Percentiles rank a stretch among this genome's conserved stretches.
Evolutionary conservation across 2,888 invertebrate genomes (phyloP).

Genomic region (Hyppa rectilinea): DNA sequence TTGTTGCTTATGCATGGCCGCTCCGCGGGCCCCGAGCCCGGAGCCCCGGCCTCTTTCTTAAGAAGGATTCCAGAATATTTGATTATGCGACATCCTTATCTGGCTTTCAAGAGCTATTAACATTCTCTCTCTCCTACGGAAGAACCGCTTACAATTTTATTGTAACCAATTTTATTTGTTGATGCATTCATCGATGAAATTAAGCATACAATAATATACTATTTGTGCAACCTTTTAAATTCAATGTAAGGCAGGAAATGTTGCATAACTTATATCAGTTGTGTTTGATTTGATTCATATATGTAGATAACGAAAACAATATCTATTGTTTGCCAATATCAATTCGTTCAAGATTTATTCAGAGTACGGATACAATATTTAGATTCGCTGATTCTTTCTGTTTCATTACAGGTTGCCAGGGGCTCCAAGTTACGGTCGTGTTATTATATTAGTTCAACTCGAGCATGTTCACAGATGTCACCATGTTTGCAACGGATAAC

Average conservation of each 20-base stretch:
- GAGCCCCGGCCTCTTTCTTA: conserved; percentile 78
- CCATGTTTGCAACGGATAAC: conserved; percentile 77
- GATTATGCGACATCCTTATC: conserved; percentile 85
- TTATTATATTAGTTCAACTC: conserved; percentile 84
- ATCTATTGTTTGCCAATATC: conserved; percentile 44
- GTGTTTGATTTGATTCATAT: conserved; percentile 30
- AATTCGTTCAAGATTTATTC: conserved; percentile 51
- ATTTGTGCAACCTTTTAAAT: conserved; percentile 57
- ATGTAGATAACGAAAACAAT: conserved; percentile 25
- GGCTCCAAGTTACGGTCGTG: conserved; percentile 75
- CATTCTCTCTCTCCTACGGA: conserved; percentile 75
- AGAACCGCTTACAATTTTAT: conserved; percentile 76
- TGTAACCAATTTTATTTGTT: conserved; percentile 71
- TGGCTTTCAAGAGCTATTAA: conserved; percentile 84
- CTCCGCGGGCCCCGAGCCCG: conserved; percentile 67
- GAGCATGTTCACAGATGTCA: conserved; percentile 81
- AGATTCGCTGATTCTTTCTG: conserved; percentile 58
- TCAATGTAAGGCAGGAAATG: conserved; percentile 33
- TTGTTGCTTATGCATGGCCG: conserved; percentile 86
- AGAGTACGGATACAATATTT: conserved; percentile 43
- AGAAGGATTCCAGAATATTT: conserved; percentile 87
- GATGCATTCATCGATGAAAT: conserved; percentile 67
- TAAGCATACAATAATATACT: conserved; percentile 64
- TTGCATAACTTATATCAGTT: conserved; percentile 25
- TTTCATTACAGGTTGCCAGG: conserved; percentile 78